Percentiles rank a stretch among this genome's conserved stretches.
These are phyloP conservation scores for Acleris emargana DNA, from an alignment of 2,888 invertebrate genomes.

Conservation along the genomic window DNA sequence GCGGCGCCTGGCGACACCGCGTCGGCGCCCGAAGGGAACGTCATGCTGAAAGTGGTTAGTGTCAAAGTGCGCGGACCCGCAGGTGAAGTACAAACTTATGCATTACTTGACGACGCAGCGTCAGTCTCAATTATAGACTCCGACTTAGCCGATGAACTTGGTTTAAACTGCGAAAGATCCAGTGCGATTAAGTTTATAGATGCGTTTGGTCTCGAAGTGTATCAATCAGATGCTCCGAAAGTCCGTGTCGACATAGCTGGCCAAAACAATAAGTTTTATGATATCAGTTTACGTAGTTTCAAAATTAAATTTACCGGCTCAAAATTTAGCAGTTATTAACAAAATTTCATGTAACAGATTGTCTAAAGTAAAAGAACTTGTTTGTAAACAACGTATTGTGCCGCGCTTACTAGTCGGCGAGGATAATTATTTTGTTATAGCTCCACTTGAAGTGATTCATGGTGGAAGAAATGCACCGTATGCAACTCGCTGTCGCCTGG, in stretches of 20 bases:
- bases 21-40: constrained; percentile 23
- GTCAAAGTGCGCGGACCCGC: neutral
- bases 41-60: constrained; percentile 28
- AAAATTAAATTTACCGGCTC: constrained; percentile 19
- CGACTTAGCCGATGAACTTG: constrained; percentile 9
- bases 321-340: constrained; percentile 9
- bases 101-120: constrained; percentile 20
- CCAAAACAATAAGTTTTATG: constrained; percentile 6
- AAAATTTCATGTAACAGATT: neutral
- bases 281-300: constrained; percentile 16
- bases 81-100: neutral
- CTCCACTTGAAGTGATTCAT: constrained; percentile 37
- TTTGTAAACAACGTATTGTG: constrained; percentile 1
- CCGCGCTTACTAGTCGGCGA: constrained; percentile 17
- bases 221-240: constrained; percentile 23
- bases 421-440: constrained; percentile 25
- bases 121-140: constrained; percentile 27
- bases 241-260: constrained; percentile 2
- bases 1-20: neutral
- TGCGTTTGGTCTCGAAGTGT: constrained; percentile 26
- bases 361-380: neutral
- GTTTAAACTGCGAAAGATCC: neutral
- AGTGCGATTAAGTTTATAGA: constrained; percentile 13
- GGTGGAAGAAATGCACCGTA: constrained; percentile 38
- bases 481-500: constrained; percentile 20